phyloP scores from a whole-genome alignment of 1,140 invertebrate species.

The Polypedilum vanderplanki region DNA sequence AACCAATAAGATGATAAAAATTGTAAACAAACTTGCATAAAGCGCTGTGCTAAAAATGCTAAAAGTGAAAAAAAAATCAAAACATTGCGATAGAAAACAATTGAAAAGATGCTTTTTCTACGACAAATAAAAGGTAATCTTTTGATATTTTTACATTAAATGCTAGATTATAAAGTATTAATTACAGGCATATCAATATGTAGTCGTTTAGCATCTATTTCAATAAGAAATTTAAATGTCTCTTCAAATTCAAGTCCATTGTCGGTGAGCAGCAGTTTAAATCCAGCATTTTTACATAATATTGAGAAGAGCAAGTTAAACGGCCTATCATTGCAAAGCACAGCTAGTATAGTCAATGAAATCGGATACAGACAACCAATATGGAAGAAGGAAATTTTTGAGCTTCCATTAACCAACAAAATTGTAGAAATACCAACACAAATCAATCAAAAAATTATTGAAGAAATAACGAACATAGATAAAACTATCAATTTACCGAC shows the following conservation, averaged over 20 bases:
- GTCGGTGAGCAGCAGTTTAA: neutral
- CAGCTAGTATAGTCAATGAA: slow-evolving; percentile 30
- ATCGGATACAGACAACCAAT: neutral
- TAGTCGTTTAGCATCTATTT: neutral
- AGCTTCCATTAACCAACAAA: slow-evolving; percentile 14
- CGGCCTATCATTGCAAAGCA: slow-evolving; percentile 28
- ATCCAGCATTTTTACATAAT: neutral
- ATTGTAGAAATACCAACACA: neutral
- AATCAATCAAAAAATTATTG: neutral
- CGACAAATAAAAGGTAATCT: slow-evolving; percentile 2
- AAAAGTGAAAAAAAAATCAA: neutral
- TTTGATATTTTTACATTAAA: neutral
- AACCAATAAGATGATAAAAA: neutral
- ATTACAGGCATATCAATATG: neutral
- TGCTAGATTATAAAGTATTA: neutral
- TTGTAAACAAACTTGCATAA: neutral
- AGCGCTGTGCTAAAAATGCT: neutral
- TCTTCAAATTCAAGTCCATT: neutral
- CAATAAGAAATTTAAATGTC: neutral
- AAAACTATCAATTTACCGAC: neutral
- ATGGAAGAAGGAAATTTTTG: slow-evolving; percentile 25
- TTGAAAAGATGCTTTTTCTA: neutral
- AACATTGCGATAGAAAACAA: neutral
- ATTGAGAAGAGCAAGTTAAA: neutral
- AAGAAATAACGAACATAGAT: neutral